Base-by-base conservation (phyloP, 2,797 vertebrate species). In the Lophius americanus region DNA sequence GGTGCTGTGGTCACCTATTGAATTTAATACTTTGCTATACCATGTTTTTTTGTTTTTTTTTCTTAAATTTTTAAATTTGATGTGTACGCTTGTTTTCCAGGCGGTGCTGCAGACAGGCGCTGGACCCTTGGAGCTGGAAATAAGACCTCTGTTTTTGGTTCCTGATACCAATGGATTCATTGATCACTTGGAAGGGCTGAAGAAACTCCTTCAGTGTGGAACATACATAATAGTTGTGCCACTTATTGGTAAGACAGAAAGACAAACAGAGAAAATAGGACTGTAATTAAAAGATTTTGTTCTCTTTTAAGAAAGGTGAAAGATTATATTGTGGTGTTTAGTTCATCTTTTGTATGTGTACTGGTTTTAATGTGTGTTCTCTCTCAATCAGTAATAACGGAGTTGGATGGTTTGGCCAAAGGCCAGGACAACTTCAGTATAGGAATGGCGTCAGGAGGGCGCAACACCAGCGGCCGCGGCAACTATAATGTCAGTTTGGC, bases 121-220 rank as follows among this genome's bases (percentile, higher is more conserved):
- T n/a, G 93, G 96, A 61, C 96, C 95, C 89, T 90, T 99, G 92
- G 96, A 98, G 85, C 93, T 99, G 81, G 96, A 98, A 93, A 95
- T 99, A 86, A 93, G 94, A 73, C 98, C 98, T 6, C 90, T 96
- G 60, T 99, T 98, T 91, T 92, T 99, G 56, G 96, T 99, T 23
- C 97, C 96, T 1, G 98, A 99, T 84, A 99, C 98, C 77, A 99
- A 99, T 1, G 96, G 96, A 60, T 99, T 99, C 92, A 97, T 99
- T 42, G 97, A 99, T 90, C 97, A 99, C 86, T 92, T 99, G 73
- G 88, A 90, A 39, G 95, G 96, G 59, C 90, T 99, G 78, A 89
- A 84, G 65, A 94, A 81, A 1, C 94, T 99, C 35, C 87, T 99
- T 74, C 91, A 94, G 57, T 96, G 95, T 88, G 93, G 95, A 85